These are phyloP conservation scores for Salpingus planirostris DNA, from an alignment of 2,888 invertebrate genomes.

Conservation along the genomic window DNA sequence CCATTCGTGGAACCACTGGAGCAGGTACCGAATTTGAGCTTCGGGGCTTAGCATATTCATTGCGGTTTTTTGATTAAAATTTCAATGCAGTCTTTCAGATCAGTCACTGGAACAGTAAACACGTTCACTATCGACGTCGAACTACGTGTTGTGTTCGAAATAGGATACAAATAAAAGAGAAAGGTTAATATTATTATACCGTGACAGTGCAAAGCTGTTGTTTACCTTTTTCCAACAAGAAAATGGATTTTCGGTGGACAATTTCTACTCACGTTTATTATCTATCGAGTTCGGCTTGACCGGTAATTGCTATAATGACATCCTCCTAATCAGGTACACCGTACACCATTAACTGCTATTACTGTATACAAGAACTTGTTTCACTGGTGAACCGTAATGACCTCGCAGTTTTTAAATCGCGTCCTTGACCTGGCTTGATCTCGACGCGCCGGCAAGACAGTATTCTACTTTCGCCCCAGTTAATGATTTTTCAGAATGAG, in stretches of 20 bases:
- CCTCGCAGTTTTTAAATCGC: constrained; percentile 34
- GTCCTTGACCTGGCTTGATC: constrained; percentile 30
- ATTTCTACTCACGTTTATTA: not conserved
- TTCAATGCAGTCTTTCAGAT: no score
- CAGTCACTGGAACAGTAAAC: constrained; percentile 23
- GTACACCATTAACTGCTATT: constrained; percentile 7
- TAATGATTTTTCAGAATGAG: no score
- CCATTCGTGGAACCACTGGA: constrained; percentile 85
- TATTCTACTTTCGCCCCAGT: no score
- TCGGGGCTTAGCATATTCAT: constrained; percentile 47
- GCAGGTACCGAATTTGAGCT: constrained; percentile 70
- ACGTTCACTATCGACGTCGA: constrained; percentile 14
- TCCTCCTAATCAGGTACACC: constrained; percentile 5
- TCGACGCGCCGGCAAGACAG: constrained; percentile 8
- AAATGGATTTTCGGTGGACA: not conserved
- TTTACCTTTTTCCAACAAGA: constrained; percentile 11
- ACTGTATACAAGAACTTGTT: constrained; percentile 12
- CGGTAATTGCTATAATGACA: constrained; percentile 4
- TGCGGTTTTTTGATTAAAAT: constrained; percentile 17
- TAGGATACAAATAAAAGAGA: constrained; percentile 21
- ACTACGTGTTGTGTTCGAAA: constrained; percentile 6
- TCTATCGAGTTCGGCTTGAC: not conserved
- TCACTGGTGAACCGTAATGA: constrained; percentile 30
- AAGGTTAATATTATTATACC: constrained; percentile 25
- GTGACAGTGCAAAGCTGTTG: constrained; percentile 26